Conservation (phyloP, 2,888 invertebrate genomes). For the Ichneumoninae sp. region DNA sequence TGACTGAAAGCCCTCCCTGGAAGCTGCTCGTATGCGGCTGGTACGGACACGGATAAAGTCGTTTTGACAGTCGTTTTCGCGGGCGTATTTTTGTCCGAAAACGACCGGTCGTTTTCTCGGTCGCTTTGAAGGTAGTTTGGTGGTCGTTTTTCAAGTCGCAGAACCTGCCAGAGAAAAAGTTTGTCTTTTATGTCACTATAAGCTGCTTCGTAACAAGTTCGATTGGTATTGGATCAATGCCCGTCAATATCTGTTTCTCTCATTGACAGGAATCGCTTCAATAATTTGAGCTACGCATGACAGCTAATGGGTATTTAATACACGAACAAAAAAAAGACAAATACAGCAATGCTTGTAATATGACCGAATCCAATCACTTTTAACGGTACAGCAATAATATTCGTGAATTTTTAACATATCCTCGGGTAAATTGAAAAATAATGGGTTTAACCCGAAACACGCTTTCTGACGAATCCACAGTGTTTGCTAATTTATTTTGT, state of each 20-base stretch:
- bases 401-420: constrained; percentile 2
- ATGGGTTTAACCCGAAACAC: background rate
- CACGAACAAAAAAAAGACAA: constrained; percentile 8
- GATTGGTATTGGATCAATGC: background rate
- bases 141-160: too few relatives aligned
- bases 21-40: too few relatives aligned
- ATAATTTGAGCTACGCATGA: constrained; percentile 35
- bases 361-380: constrained; percentile 16
- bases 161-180: too few relatives aligned
- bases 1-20: too few relatives aligned
- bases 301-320: constrained; percentile 60
- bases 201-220: background rate
- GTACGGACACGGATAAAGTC: too few relatives aligned
- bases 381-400: constrained; percentile 39
- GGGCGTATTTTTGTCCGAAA: too few relatives aligned
- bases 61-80: too few relatives aligned
- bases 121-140: too few relatives aligned
- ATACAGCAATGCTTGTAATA: constrained; percentile 23
- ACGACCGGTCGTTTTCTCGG: too few relatives aligned
- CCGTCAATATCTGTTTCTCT: constrained; percentile 4
- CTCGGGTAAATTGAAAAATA: constrained; percentile 43
- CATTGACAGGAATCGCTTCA: constrained; percentile 29
- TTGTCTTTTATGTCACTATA: background rate
- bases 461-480: background rate
- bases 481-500: constrained; percentile 44